Evolutionary conservation across 2,113 vertebrate genomes (phyloP).

Genomic region (Notarius lentiginosus): DNA sequence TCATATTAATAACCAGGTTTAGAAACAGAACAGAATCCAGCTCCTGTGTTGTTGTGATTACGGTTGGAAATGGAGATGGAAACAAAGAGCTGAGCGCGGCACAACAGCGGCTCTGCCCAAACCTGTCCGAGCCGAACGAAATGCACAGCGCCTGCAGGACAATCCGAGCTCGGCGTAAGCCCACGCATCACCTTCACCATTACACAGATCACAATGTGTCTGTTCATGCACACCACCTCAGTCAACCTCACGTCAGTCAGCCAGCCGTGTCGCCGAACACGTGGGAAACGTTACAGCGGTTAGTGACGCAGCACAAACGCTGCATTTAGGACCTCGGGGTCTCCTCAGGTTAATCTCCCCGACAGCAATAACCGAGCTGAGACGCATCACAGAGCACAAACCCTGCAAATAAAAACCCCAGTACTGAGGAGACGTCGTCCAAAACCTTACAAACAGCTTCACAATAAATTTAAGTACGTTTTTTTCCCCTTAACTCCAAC

Average conservation of each 20-base stretch:
- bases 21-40: constrained; percentile 18
- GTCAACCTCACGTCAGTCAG: not conserved
- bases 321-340: not conserved
- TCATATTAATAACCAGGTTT: constrained; percentile 15
- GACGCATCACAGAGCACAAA: not conserved
- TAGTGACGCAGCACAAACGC: constrained; percentile 16
- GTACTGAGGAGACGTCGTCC: not conserved
- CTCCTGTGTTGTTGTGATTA: constrained; percentile 29
- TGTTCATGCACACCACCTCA: not conserved
- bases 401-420: not conserved
- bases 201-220: constrained; percentile 3
- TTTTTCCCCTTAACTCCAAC: not conserved
- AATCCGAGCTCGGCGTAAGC: not conserved
- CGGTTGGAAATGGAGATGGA: constrained; percentile 22
- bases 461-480: no score
- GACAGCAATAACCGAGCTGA: not conserved
- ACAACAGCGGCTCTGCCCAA: constrained; percentile 42
- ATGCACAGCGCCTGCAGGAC: constrained; percentile 30
- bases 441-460: not conserved
- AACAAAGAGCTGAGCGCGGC: constrained; percentile 38
- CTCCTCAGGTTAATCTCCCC: not conserved
- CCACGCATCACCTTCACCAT: constrained; percentile 9
- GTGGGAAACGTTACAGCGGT: not conserved
- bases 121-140: constrained; percentile 38
- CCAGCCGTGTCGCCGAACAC: not conserved